Evolutionary conservation across 2,888 invertebrate genomes (phyloP).

Genomic region (Augiades crinisus): DNA sequence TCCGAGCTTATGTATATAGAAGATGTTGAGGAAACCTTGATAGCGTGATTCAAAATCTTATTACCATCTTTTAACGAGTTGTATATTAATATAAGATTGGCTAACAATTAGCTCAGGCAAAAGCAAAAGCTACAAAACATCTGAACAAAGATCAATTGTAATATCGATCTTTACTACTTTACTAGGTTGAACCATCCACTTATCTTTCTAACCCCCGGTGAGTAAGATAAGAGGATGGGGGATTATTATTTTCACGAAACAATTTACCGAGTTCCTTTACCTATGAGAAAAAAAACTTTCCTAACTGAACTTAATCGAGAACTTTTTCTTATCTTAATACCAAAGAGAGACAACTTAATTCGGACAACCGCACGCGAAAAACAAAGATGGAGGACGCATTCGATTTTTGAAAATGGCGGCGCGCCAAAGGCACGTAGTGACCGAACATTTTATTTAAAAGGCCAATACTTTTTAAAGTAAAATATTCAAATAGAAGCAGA

Average conservation of each 20-base stretch:
- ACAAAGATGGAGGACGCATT: conserved; percentile 3
- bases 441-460: conserved; percentile 19
- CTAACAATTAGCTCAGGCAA: too few relatives aligned
- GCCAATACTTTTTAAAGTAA: conserved; percentile 17
- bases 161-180: too few relatives aligned
- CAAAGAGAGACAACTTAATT: conserved; percentile 10
- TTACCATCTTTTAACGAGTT: too few relatives aligned
- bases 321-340: conserved; percentile 16
- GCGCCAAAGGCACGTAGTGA: not conserved
- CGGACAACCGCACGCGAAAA: conserved; percentile 9
- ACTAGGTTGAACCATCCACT: too few relatives aligned
- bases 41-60: too few relatives aligned
- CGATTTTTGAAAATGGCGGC: conserved; percentile 10
- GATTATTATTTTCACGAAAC: conserved; percentile 5
- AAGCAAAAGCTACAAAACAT: too few relatives aligned
- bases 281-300: conserved; percentile 2
- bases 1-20: too few relatives aligned
- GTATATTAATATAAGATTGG: too few relatives aligned
- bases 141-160: too few relatives aligned
- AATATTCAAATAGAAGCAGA: conserved; percentile 26
- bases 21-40: too few relatives aligned
- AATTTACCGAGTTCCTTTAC: conserved; percentile 5
- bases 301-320: conserved; percentile 7
- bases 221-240: conserved; percentile 8
- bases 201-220: too few relatives aligned